Percentiles rank a stretch among this genome's conserved stretches.
Evolutionary conservation across 2,113 vertebrate species (phyloP).

Genomic region (Triplophysa siluroides): DNA sequence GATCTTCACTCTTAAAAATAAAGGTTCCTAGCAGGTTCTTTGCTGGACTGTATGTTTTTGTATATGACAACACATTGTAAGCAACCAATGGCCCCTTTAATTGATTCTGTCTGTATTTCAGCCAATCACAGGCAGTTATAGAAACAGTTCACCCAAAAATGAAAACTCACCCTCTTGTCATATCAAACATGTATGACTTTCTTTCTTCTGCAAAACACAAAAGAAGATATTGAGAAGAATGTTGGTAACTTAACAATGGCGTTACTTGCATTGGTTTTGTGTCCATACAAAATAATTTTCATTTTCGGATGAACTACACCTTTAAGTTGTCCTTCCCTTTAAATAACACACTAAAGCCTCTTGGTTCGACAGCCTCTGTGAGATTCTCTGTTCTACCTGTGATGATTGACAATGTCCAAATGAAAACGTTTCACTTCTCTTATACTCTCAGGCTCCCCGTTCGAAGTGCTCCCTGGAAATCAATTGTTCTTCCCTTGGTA

Average conservation of each 20-base stretch:
- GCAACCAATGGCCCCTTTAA: neutral
- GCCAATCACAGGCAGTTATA: neutral
- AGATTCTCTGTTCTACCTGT: neutral
- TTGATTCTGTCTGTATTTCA: neutral
- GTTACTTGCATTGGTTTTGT: no score
- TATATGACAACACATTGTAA: neutral
- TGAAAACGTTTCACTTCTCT: slow-evolving; percentile 24
- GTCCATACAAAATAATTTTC: no score
- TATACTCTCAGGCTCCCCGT: neutral
- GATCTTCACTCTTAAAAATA: no score
- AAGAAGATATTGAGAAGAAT: no score
- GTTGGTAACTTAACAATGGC: no score
- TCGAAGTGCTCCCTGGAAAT: slow-evolving; percentile 3
- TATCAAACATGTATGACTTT: no score
- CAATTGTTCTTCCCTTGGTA: slow-evolving; percentile 10
- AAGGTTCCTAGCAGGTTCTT: no score
- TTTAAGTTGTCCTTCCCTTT: neutral
- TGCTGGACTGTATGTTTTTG: no score
- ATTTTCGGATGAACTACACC: no score
- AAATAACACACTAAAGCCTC: slow-evolving; percentile 2
- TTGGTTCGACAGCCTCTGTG: slow-evolving; percentile 12
- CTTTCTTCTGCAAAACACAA: no score
- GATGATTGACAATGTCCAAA: slow-evolving; percentile 14
- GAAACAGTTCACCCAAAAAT: no score
- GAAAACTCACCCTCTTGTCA: no score